Evolutionary conservation across 2,888 invertebrate genomes (phyloP), one percentile per base, ranked within the genome.

Genomic region (Hemithea aestivaria): DNA sequence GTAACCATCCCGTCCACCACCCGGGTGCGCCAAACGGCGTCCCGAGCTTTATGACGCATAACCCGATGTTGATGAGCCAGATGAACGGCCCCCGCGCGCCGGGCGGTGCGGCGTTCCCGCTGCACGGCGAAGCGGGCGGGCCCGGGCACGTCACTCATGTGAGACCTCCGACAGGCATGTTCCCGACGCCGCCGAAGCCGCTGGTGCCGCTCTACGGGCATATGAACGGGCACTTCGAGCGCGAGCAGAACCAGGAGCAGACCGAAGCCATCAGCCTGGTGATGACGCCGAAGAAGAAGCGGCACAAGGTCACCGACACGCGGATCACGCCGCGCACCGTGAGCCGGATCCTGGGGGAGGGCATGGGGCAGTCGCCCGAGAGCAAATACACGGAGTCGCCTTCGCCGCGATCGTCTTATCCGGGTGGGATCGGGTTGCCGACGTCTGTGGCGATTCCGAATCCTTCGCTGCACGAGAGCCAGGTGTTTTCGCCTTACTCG

Each of bases 401-500:
- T 50, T 91, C 94, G 64, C 90, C 93, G 63, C 88, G 92, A 77
- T 92, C 93, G 4, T 3, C 29, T 75, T 91, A 91, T 60, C 94
- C 94, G 35, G 94, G 96, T 40, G 94, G 96, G 88, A 90, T 96
- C 87, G 94, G 96, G 65, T 89, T 97, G 75, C 97, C 97, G 56
- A 98, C 97, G 44, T 95, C 96, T 48, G 97, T 98, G 70, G 97
- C 98, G 74, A 97, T 98, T 77, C 96, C 97, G 44, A 98, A 98
- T 83, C 98, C 98, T 41, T 95, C 96, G 72, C 90, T 98, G 61
- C 96, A 97, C 89, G 95, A 96, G 89, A 95, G 95, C 75, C 95
- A 96, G 87, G 95, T 96, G 70, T 96, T 96, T 84, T 95, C 95
- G 56, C 95, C 95, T 58, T 96, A 96, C 87, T 94, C 94, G 69